Conservation (phyloP, 2,797 vertebrate species). For the Uromys caudimaculatus region DNA sequence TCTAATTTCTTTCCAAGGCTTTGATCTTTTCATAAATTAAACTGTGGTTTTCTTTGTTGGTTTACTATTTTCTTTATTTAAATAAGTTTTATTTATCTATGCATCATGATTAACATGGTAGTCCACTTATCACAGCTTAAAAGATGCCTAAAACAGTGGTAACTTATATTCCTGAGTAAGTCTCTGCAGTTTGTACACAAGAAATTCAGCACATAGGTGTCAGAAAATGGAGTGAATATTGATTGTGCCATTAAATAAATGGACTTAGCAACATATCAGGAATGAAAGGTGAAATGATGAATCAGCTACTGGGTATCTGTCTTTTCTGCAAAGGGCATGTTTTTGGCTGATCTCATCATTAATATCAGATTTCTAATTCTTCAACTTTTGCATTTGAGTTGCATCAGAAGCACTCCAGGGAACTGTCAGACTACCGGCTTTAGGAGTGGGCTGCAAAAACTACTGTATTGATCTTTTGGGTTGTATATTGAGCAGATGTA, state of each 20-base stretch:
- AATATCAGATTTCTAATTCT: not conserved
- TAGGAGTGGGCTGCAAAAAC: too few relatives aligned
- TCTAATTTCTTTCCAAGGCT: not conserved
- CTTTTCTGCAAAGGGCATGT: not conserved
- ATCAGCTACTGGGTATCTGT: not conserved
- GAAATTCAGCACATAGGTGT: not conserved
- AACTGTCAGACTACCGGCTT: not conserved
- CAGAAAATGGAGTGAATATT: not conserved
- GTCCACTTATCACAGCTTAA: not conserved
- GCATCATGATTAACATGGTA: not conserved
- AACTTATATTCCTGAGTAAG: not conserved
- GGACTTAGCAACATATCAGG: not conserved
- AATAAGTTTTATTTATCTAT: not conserved
- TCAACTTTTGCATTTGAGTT: not conserved
- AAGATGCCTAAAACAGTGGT: not conserved
- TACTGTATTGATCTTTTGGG: not conserved
- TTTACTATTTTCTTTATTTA: not conserved
- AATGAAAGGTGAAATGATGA: not conserved
- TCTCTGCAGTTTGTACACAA: not conserved
- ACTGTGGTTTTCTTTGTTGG: too few relatives aligned
- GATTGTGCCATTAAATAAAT: not conserved
- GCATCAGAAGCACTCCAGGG: not conserved
- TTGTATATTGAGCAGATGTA: not conserved
- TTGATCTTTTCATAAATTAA: not conserved
- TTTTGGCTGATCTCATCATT: not conserved